Percentiles rank a stretch among this genome's conserved stretches.
Evolutionary conservation across 2,888 invertebrate species (phyloP).

Genomic region (Heterodera filipjevi): DNA sequence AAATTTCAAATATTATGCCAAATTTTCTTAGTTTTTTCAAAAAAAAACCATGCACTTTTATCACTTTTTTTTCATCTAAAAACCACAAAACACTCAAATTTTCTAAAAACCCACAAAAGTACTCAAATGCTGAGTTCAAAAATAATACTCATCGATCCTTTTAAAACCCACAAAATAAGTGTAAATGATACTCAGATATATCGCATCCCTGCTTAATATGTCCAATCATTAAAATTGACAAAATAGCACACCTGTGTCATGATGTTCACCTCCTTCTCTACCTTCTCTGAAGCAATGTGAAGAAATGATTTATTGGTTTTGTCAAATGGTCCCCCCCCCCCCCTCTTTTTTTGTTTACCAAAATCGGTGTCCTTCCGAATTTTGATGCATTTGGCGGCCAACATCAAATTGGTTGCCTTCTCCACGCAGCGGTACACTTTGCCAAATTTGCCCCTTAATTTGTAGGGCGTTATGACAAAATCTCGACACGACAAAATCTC

Average conservation of each 20-base stretch:
- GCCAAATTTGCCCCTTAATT: constrained; percentile 69
- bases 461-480: constrained; percentile 33
- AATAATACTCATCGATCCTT: too few relatives aligned
- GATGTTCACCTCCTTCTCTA: constrained; percentile 56
- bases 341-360: background rate
- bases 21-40: too few relatives aligned
- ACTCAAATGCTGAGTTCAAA: too few relatives aligned
- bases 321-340: background rate
- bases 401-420: constrained; percentile 72
- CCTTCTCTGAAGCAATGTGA: constrained; percentile 40
- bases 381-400: constrained; percentile 74
- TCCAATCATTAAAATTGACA: background rate
- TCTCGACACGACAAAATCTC: too few relatives aligned
- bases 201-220: background rate
- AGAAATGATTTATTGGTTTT: background rate
- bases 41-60: too few relatives aligned
- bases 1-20: too few relatives aligned
- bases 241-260: constrained; percentile 34
- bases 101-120: too few relatives aligned
- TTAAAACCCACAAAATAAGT: too few relatives aligned
- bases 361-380: constrained; percentile 32
- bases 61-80: too few relatives aligned
- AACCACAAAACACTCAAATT: too few relatives aligned
- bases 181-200: too few relatives aligned
- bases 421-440: constrained; percentile 71